phyloP scores from a whole-genome alignment of 2,113 vertebrate species.

The Leptocoma aspasia region DNA sequence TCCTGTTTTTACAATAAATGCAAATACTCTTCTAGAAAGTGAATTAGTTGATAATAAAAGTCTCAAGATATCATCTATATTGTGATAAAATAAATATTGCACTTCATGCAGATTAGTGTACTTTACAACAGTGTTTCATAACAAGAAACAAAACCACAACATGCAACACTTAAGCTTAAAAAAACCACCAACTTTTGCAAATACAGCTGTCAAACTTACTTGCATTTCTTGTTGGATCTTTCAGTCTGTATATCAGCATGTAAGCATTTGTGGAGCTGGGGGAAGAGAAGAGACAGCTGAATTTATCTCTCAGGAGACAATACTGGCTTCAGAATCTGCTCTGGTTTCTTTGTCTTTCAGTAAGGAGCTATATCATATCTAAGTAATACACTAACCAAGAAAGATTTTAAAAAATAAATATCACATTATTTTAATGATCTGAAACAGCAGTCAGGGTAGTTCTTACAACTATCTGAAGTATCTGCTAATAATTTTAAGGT shows the following conservation, averaged over 20 bases:
- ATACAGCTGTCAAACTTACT: constrained; percentile 77
- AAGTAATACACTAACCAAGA: background rate
- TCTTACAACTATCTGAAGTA: background rate
- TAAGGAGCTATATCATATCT: background rate
- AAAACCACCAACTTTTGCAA: background rate
- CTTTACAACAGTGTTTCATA: background rate
- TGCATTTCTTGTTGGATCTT: constrained; percentile 91
- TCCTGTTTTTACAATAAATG: background rate
- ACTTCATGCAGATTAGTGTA: background rate
- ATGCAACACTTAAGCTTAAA: background rate
- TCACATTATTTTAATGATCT: background rate
- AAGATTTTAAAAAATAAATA: background rate
- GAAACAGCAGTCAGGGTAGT: background rate
- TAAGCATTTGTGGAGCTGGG: constrained; percentile 98
- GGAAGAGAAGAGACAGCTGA: background rate
- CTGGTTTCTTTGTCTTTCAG: background rate
- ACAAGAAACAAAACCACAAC: background rate
- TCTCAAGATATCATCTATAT: background rate
- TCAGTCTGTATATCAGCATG: constrained; percentile 98
- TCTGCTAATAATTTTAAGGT: background rate
- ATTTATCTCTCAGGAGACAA: background rate
- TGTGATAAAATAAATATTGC: background rate
- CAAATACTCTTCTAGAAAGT: background rate
- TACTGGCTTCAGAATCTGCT: background rate
- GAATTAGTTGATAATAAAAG: background rate